A percentile compares a stretch with the other conserved stretches of the same genome.
Evolutionary conservation across 1,140 invertebrate genomes (phyloP).

Genomic region (Euborellia annulipes): DNA sequence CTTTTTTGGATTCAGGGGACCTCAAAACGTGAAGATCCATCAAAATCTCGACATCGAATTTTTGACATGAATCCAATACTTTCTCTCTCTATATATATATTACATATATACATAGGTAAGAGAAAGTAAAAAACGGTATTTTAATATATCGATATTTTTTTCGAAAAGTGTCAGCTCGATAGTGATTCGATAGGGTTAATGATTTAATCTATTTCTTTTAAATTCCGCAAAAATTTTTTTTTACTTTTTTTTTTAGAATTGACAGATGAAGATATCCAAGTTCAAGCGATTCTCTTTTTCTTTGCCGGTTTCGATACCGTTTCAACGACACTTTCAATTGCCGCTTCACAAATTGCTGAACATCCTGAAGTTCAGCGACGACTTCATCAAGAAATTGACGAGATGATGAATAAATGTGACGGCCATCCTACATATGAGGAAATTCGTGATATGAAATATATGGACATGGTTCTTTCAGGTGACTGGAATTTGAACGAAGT

Average conservation of each 20-base stretch:
- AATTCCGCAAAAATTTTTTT: background rate
- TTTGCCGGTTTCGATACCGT: conserved; percentile 34
- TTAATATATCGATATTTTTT: too few relatives aligned
- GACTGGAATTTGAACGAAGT: background rate
- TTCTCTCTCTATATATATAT: too few relatives aligned
- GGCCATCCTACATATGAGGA: conserved; percentile 5
- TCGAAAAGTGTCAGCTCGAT: too few relatives aligned
- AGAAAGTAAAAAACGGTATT: too few relatives aligned
- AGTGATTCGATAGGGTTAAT: conserved; percentile 19
- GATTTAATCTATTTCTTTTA: conserved; percentile 8
- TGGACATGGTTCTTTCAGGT: conserved; percentile 9
- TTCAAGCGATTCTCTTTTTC: conserved; percentile 30
- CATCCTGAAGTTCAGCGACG: conserved; percentile 27
- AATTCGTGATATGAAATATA: conserved; percentile 7
- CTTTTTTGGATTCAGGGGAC: too few relatives aligned
- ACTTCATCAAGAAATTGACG: conserved; percentile 26
- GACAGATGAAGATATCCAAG: conserved; percentile 9
- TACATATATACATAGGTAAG: too few relatives aligned
- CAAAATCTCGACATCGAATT: too few relatives aligned
- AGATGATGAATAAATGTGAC: conserved; percentile 6
- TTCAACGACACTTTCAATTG: conserved; percentile 24
- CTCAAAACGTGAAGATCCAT: too few relatives aligned
- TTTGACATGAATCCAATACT: too few relatives aligned
- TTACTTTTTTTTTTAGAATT: conserved; percentile 2
- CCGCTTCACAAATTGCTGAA: conserved; percentile 23